These are phyloP conservation scores for Heteromurus nitidus DNA, from an alignment of 2,888 invertebrate genomes.

Conservation along the genomic window DNA sequence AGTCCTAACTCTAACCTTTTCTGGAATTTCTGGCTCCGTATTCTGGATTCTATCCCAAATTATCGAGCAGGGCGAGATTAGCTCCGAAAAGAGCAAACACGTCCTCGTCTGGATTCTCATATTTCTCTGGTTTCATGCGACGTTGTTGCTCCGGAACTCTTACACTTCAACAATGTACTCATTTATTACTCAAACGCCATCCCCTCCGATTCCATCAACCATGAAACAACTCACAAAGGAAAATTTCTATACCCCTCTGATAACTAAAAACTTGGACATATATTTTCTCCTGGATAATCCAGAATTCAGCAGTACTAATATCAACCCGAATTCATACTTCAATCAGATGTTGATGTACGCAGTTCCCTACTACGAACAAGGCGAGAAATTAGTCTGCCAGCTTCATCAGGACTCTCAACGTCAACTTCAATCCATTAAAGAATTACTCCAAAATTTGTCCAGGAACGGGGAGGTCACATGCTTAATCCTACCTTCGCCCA, in stretches of 20 bases:
- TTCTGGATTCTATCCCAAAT: background rate
- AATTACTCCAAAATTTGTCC: no score
- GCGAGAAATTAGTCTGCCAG: no score
- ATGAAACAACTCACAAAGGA: background rate
- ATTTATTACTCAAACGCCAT: background rate
- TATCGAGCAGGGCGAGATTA: background rate
- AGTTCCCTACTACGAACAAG: no score
- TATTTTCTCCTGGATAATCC: no score
- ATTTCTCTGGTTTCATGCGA: background rate
- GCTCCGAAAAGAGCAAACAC: background rate
- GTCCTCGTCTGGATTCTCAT: background rate
- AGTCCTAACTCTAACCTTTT: background rate
- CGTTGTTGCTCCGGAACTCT: background rate
- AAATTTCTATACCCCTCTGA: background rate
- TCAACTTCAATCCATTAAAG: no score
- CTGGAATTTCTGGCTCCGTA: background rate
- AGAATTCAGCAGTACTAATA: no score
- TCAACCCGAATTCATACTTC: no score
- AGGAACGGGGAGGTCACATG: no score
- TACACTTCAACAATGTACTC: conserved; percentile 1
- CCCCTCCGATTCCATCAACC: background rate
- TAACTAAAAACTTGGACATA: no score
- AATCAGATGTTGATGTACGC: no score
- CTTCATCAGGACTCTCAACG: no score
- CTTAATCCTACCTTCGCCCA: no score